Evolutionary conservation across 2,113 vertebrate species (phyloP).

Genomic region (Phycodurus eques): DNA sequence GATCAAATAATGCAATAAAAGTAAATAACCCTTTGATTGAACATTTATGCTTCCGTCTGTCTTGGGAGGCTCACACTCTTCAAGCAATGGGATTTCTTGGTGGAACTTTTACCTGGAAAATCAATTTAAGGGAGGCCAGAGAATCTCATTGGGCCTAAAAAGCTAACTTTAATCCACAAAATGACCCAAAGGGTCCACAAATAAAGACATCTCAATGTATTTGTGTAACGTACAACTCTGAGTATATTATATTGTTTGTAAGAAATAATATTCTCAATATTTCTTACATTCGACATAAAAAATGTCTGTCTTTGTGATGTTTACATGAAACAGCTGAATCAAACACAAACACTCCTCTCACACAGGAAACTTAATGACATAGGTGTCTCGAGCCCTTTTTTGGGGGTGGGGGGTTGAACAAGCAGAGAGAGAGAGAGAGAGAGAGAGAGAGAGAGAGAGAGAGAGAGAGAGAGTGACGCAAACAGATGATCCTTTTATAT

Average conservation of each 20-base stretch:
- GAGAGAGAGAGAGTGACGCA: too few relatives aligned
- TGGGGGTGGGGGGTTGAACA: too few relatives aligned
- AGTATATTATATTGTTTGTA: conserved; percentile 6
- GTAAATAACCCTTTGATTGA: conserved; percentile 37
- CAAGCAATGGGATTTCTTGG: conserved; percentile 48
- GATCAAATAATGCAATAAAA: conserved; percentile 47
- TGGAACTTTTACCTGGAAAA: conserved; percentile 58
- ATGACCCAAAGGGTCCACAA: conserved; percentile 41
- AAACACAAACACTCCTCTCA: not conserved
- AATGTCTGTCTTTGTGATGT: not conserved
- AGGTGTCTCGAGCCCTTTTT: too few relatives aligned
- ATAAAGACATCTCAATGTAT: conserved; percentile 45
- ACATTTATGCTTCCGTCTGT: conserved; percentile 42
- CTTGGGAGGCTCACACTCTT: conserved; percentile 47
- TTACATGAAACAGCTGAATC: conserved; percentile 2
- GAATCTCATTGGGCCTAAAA: conserved; percentile 40
- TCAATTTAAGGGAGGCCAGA: conserved; percentile 50
- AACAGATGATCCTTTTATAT: too few relatives aligned
- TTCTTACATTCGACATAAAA: not conserved
- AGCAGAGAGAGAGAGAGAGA: too few relatives aligned
- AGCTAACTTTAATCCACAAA: conserved; percentile 46
- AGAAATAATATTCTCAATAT: not conserved
- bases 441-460: too few relatives aligned
- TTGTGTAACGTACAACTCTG: conserved; percentile 30
- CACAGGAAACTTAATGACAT: not conserved